These are phyloP conservation scores for Enteromius mattozi DNA, from an alignment of 2,797 vertebrate genomes.

Conservation along the genomic window DNA sequence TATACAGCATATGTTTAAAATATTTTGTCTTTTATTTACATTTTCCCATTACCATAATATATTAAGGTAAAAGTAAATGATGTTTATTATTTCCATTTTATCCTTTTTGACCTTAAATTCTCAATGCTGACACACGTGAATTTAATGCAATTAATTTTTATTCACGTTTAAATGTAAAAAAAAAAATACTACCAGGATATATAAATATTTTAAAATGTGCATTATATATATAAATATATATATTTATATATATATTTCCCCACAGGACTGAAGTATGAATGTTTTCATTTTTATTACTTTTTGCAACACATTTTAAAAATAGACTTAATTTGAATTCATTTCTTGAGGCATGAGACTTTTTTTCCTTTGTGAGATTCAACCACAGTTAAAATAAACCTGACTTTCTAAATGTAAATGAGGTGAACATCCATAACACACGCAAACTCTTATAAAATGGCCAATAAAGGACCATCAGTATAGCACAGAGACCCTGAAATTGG, in stretches of 20 bases:
- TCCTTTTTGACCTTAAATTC: neutral
- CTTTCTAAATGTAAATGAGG: slow-evolving; percentile 9
- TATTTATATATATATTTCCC: too few species aligned
- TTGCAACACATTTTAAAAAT: too few species aligned
- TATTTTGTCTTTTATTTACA: neutral
- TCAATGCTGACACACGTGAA: neutral
- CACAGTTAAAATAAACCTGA: neutral
- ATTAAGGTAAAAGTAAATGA: neutral
- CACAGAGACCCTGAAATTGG: slow-evolving; percentile 1
- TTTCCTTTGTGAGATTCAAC: neutral
- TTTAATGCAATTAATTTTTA: neutral
- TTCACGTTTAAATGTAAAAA: neutral
- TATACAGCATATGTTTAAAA: neutral
- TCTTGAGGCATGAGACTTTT: neutral
- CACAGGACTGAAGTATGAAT: too few species aligned
- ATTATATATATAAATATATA: too few species aligned
- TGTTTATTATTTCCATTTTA: neutral
- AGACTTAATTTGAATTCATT: neutral
- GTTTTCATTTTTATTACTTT: neutral
- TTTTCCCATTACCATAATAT: neutral
- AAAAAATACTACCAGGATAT: neutral
- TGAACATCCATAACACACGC: slow-evolving; percentile 2
- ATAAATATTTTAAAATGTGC: neutral
- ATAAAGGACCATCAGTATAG: neutral
- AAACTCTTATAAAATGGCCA: slow-evolving; percentile 7